Evolutionary conservation across 2,797 vertebrate species (phyloP).

Genomic region (Vespertilio murinus): DNA sequence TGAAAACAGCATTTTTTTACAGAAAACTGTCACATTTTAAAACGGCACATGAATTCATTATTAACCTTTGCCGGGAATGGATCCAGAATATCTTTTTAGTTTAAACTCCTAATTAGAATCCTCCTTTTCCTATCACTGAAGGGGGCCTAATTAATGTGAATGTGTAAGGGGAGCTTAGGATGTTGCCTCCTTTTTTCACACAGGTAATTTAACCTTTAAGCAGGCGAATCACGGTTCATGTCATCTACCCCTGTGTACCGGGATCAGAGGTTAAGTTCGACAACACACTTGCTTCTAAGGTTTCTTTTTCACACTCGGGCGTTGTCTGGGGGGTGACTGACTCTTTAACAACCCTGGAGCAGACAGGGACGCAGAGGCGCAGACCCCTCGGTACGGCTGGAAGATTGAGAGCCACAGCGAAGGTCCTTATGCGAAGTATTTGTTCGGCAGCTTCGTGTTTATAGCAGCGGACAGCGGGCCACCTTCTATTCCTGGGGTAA

Average conservation of each 20-base stretch:
- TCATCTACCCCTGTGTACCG: background rate
- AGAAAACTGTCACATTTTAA: slow-evolving; percentile 72
- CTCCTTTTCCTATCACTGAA: slow-evolving; percentile 54
- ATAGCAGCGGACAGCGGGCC: slow-evolving; percentile 61
- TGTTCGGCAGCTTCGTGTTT: slow-evolving; percentile 59
- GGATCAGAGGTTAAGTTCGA: background rate
- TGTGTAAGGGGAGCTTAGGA: slow-evolving; percentile 51
- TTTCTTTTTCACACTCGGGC: slow-evolving; percentile 23
- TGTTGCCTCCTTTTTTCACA: slow-evolving; percentile 55
- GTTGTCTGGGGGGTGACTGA: slow-evolving; percentile 21
- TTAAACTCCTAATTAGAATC: slow-evolving; percentile 75
- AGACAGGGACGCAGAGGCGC: slow-evolving; percentile 37
- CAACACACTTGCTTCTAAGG: slow-evolving; percentile 23
- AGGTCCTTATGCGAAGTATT: slow-evolving; percentile 63
- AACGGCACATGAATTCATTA: slow-evolving; percentile 71
- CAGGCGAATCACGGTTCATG: slow-evolving; percentile 22
- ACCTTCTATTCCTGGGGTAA: slow-evolving; percentile 63
- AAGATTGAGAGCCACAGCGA: slow-evolving; percentile 46
- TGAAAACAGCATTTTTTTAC: slow-evolving; percentile 61
- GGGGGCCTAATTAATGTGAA: slow-evolving; percentile 73
- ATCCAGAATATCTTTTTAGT: slow-evolving; percentile 63
- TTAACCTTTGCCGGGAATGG: slow-evolving; percentile 68
- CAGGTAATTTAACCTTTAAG: slow-evolving; percentile 58
- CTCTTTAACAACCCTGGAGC: slow-evolving; percentile 58
- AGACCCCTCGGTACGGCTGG: slow-evolving; percentile 49